Percentiles rank a stretch among this genome's conserved stretches.
phyloP scores from a whole-genome alignment of 2,113 vertebrate species.

The Ranitomeya variabilis region DNA sequence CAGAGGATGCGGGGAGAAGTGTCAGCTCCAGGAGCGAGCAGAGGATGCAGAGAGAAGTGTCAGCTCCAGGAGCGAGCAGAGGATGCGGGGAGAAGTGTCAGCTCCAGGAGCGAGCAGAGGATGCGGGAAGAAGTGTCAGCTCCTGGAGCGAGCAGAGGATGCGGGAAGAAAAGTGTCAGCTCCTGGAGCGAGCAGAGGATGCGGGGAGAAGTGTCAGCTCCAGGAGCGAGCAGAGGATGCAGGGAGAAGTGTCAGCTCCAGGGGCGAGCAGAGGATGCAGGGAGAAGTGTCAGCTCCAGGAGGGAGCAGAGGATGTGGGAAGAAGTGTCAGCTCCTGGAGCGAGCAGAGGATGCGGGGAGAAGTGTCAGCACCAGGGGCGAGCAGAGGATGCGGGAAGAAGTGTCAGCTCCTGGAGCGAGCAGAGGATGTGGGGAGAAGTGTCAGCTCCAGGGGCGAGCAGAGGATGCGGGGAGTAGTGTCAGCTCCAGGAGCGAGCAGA shows the following conservation, averaged over 20 bases:
- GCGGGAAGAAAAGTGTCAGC: neutral
- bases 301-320: neutral
- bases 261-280: neutral
- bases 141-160: neutral
- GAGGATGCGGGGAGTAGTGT: too few species aligned
- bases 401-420: too few species aligned
- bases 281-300: neutral
- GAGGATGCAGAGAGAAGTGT: neutral
- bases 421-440: too few species aligned
- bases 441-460: too few species aligned
- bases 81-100: neutral
- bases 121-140: neutral
- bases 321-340: neutral
- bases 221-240: neutral
- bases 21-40: neutral
- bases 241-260: neutral
- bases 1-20: neutral
- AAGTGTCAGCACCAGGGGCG: neutral
- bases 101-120: neutral
- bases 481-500: too few species aligned
- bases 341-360: neutral
- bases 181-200: neutral
- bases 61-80: neutral
- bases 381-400: neutral
- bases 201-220: neutral